Percentiles rank a stretch among this genome's conserved stretches.
phyloP scores from a whole-genome alignment of 2,113 vertebrate species.

The human region DNA sequence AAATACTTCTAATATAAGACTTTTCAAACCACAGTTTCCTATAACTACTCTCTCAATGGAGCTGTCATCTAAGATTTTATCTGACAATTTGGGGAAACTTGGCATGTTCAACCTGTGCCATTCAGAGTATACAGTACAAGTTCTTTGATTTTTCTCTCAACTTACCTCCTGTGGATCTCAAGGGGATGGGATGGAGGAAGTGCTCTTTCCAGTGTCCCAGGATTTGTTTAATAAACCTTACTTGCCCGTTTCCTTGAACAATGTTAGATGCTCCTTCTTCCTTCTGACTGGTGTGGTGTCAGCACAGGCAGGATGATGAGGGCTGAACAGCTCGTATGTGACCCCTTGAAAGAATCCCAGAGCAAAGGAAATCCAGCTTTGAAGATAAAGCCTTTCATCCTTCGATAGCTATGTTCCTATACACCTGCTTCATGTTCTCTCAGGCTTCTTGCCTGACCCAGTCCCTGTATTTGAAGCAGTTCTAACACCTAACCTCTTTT shows the following conservation, averaged over 20 bases:
- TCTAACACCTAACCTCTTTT: background rate
- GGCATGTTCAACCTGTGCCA: background rate
- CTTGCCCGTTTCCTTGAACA: background rate
- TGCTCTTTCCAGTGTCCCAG: background rate
- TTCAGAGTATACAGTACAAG: background rate
- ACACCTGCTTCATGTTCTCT: background rate
- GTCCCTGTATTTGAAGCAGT: constrained; percentile 12
- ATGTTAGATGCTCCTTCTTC: background rate
- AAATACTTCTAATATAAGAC: constrained; percentile 6
- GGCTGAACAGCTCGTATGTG: background rate
- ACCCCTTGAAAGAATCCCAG: constrained; percentile 1
- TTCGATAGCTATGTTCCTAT: background rate
- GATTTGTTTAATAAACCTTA: background rate
- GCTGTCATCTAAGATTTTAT: constrained; percentile 37
- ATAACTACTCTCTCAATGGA: background rate
- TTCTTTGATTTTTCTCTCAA: constrained; percentile 17
- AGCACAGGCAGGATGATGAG: background rate
- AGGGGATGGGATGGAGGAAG: background rate
- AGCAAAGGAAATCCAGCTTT: constrained; percentile 38
- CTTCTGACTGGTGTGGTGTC: background rate
- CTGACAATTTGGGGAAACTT: background rate
- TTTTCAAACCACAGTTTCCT: constrained; percentile 9
- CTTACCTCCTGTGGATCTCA: background rate
- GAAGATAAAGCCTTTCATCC: constrained; percentile 51
- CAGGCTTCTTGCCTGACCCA: background rate